A percentile compares a stretch with the other conserved stretches of the same genome.
Evolutionary conservation across 2,113 vertebrate genomes (phyloP).

Genomic region (Oreochromis tanganicae): DNA sequence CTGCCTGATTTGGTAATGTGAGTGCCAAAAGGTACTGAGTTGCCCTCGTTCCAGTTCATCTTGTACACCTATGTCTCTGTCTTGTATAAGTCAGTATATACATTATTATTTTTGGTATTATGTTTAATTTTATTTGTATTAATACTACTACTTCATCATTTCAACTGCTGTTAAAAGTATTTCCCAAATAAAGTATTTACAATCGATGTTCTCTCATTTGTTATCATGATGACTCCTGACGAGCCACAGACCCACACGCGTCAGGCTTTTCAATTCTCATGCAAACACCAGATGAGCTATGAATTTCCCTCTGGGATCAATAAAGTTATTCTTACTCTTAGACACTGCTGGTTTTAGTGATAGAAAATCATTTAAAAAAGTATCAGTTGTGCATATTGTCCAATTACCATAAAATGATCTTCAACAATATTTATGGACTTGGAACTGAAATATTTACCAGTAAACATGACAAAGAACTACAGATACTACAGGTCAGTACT

Average conservation of each 20-base stretch:
- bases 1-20: not conserved
- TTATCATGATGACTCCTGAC: not conserved
- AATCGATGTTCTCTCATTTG: not conserved
- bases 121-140: not conserved
- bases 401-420: not conserved
- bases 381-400: not conserved
- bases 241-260: not conserved
- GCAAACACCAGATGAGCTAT: not conserved
- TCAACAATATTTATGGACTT: not conserved
- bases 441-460: not conserved
- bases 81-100: not conserved
- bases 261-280: not conserved
- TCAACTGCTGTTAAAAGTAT: not conserved
- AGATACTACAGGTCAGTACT: not conserved
- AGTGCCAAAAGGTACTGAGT: not conserved
- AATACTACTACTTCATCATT: not conserved
- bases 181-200: not conserved
- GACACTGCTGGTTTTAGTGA: not conserved
- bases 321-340: not conserved
- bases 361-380: accelerated
- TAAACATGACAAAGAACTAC: not conserved
- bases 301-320: not conserved
- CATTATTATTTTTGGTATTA: not conserved
- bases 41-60: not conserved
- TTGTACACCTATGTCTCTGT: too few relatives aligned